Percentiles rank a stretch among this genome's conserved stretches.
Evolutionary conservation across 2,113 vertebrate species (phyloP).

Genomic region (Lepus americanus): DNA sequence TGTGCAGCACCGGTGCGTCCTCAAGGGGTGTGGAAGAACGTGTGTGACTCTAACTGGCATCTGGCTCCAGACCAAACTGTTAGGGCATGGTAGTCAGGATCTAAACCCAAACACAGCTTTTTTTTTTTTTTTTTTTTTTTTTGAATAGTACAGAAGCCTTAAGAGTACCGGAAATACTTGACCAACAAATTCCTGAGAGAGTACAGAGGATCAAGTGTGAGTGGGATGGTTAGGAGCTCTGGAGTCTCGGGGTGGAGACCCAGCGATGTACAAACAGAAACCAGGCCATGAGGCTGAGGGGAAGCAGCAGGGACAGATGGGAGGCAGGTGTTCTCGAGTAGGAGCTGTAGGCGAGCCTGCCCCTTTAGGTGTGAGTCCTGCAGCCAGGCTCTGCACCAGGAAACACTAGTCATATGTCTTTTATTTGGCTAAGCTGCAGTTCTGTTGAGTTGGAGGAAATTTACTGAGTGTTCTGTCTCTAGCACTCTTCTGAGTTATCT

Average conservation of each 20-base stretch:
- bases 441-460: not conserved
- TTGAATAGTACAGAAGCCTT: not conserved
- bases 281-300: not conserved
- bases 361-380: not conserved
- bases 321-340: not conserved
- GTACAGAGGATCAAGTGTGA: not conserved
- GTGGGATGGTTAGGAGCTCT: not conserved
- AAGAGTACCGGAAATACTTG: not conserved
- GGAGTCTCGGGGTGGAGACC: conserved; percentile 10
- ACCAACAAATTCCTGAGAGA: not conserved
- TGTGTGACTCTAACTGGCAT: not conserved
- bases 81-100: not conserved
- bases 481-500: not conserved
- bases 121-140: no score
- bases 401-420: not conserved
- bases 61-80: not conserved
- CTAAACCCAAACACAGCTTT: not conserved
- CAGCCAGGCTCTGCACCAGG: not conserved
- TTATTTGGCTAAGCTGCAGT: not conserved
- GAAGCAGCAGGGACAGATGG: not conserved
- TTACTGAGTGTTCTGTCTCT: not conserved
- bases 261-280: not conserved
- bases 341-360: conserved; percentile 12
- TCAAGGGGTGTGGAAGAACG: not conserved
- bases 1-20: not conserved